Evolutionary conservation across 2,888 invertebrate genomes (phyloP).

Genomic region (Thysanoteuthis rhombus): DNA sequence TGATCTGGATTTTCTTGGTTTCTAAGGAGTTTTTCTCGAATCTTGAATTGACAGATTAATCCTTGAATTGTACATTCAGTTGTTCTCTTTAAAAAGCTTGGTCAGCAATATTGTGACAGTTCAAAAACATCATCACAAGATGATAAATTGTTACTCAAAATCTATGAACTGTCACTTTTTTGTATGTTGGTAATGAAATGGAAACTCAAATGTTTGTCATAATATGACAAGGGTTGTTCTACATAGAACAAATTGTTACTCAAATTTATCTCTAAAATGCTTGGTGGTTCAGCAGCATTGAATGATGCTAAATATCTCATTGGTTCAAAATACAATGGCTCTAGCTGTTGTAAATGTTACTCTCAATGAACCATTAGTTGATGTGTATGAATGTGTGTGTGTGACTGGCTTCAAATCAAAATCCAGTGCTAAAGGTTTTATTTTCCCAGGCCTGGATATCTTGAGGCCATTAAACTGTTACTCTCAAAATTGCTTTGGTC

Average conservation of each 20-base stretch:
- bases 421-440: neutral
- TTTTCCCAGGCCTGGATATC: neutral
- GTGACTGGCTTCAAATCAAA: neutral
- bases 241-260: neutral
- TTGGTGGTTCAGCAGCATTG: slow-evolving; percentile 1
- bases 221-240: no score
- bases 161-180: neutral
- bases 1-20: neutral
- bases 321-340: neutral
- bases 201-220: neutral
- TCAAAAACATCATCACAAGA: neutral
- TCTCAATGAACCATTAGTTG: neutral
- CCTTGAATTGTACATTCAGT: slow-evolving; percentile 21
- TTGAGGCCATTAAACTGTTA: neutral
- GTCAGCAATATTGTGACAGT: neutral
- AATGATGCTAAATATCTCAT: neutral
- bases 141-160: neutral
- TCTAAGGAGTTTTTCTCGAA: neutral
- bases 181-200: no score
- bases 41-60: neutral
- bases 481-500: slow-evolving; percentile 27
- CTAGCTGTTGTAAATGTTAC: neutral
- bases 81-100: slow-evolving; percentile 13
- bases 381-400: neutral
- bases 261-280: slow-evolving; percentile 1